Conservation (phyloP, 2,888 invertebrate species). For the Habrosyne pyritoides region DNA sequence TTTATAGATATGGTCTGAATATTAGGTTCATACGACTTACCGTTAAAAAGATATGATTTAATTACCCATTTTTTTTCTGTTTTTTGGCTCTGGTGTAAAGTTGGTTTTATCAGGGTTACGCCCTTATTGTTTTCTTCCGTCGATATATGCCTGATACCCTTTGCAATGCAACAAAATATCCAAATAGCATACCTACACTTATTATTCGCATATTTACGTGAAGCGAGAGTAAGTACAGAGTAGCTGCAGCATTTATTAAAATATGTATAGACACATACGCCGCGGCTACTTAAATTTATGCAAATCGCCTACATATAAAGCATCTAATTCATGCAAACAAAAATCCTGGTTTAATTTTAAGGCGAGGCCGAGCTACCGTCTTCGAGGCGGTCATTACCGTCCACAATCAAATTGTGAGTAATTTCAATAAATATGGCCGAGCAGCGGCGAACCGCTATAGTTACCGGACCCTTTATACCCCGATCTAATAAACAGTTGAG, state of each 20-base stretch:
- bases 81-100: too few species aligned
- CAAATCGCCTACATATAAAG: conserved; percentile 55
- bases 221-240: not conserved
- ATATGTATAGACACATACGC: conserved; percentile 8
- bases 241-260: not conserved
- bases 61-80: too few species aligned
- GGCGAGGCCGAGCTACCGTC: conserved; percentile 68
- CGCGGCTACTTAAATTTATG: conserved; percentile 7
- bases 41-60: too few species aligned
- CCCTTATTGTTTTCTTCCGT: too few species aligned
- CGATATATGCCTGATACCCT: too few species aligned
- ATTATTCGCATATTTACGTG: not conserved
- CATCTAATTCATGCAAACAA: conserved; percentile 73
- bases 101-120: too few species aligned
- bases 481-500: conserved; percentile 78
- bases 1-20: too few species aligned
- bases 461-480: conserved; percentile 71
- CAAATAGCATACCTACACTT: not conserved
- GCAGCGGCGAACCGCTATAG: conserved; percentile 48
- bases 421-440: conserved; percentile 80
- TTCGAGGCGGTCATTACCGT: conserved; percentile 69
- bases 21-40: too few species aligned
- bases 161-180: not conserved
- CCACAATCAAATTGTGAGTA: conserved; percentile 81
- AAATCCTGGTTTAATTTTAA: conserved; percentile 70